Base-by-base conservation (phyloP, 2,888 invertebrate species). In the Geotrupes spiniger region DNA sequence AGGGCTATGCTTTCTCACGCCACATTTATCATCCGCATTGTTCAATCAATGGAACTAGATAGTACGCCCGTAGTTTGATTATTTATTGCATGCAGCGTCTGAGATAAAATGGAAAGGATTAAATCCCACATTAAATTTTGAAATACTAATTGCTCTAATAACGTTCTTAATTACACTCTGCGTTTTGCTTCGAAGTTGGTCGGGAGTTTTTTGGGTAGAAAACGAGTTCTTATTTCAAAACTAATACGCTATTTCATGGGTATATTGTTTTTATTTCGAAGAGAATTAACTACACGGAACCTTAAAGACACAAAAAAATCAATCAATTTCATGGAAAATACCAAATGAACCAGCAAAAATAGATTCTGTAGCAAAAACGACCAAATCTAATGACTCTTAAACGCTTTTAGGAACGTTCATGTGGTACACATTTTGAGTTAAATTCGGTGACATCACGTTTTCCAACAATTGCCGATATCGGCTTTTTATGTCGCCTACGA, bases 1-100 rank as follows among this genome's bases (percentile, higher is more conserved):
- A 46, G 53, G 53, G 53, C 45, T 29, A 14, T 17, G 36, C 21
- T 46, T 44, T 52, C 52, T 52, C 50, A 53, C 53, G 51, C 51
- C 38, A 48, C 41, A 42, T 45, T 40, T 40, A 42, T 52, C 52
- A 47, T 46, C 41, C 37, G 37, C 31, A 42, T 33, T 33, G 33
- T 33, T 33, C 33, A 33, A 33, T 33, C 14, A 33, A 12, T 33
- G 33, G 33, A 33, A 33, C 33, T 33, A 33, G 9, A 33, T 33
- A 33, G 14, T 33, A 33, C 33, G 12, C 33, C 33, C 12, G 33
- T 33, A 33, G 33, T 33, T 8, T 2, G 4, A 12, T 33, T 33
- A 33, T 11, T 29, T 29, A 29, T 29, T 4, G 5, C 3, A 29
- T 11, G 29, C 29, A 29, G 29, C 11, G 29, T 10, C 29, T 10